Percentiles rank a stretch among this genome's conserved stretches.
Evolutionary conservation across 2,888 invertebrate genomes (phyloP).

Genomic region (Cinara cedri): DNA sequence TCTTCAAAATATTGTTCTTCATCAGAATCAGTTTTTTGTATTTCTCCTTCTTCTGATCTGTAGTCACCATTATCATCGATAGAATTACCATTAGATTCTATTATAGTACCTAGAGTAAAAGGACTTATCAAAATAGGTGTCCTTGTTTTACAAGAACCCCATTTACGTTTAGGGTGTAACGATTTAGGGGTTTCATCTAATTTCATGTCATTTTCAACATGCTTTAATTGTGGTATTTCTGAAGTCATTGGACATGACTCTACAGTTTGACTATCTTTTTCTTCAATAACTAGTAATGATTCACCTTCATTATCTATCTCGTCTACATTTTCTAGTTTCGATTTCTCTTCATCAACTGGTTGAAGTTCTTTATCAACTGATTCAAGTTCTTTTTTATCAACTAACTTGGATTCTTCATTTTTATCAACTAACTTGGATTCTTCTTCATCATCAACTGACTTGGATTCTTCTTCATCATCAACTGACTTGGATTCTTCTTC

Average conservation of each 20-base stretch:
- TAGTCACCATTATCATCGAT: slow-evolving; percentile 48
- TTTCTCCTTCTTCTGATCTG: slow-evolving; percentile 53
- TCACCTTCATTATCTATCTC: background rate
- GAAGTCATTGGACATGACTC: background rate
- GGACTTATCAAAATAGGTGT: slow-evolving; percentile 49
- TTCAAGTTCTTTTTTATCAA: slow-evolving; percentile 4
- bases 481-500: background rate
- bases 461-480: background rate
- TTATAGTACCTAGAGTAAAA: slow-evolving; percentile 46
- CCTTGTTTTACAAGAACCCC: slow-evolving; percentile 54
- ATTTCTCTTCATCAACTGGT: background rate
- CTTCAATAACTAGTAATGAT: background rate
- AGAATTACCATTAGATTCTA: slow-evolving; percentile 43
- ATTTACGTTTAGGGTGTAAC: slow-evolving; percentile 44
- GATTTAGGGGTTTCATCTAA: slow-evolving; percentile 1
- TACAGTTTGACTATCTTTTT: background rate
- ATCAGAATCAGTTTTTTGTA: slow-evolving; percentile 58
- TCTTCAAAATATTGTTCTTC: slow-evolving; percentile 59
- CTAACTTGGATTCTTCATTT: no score
- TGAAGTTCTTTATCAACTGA: background rate
- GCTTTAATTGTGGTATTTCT: background rate
- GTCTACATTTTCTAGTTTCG: no score
- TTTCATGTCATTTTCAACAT: background rate
- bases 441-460: slow-evolving; percentile 54
- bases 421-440: slow-evolving; percentile 22